phyloP scores from a whole-genome alignment of 2,888 invertebrate genomes.

The Clanis bilineata region DNA sequence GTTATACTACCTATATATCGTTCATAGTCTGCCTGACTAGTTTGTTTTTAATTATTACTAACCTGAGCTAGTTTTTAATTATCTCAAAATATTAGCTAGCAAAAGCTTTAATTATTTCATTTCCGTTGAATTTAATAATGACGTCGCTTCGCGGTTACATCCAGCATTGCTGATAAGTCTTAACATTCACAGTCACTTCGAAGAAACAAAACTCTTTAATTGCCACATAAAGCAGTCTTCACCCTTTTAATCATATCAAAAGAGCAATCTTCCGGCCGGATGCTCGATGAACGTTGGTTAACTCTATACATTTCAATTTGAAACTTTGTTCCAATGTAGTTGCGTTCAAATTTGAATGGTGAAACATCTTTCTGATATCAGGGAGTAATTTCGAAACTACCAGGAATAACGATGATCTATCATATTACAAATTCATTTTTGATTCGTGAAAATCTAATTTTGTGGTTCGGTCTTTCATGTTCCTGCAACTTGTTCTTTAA shows the following conservation, averaged over 20 bases:
- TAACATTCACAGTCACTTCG: slow-evolving; percentile 45
- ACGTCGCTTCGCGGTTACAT: background rate
- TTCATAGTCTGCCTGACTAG: no score
- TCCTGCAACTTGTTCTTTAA: slow-evolving; percentile 53
- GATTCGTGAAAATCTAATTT: slow-evolving; percentile 76
- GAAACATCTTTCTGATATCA: slow-evolving; percentile 39
- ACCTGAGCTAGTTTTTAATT: no score
- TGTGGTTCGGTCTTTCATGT: slow-evolving; percentile 56
- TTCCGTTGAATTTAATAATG: background rate
- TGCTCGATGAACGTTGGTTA: slow-evolving; percentile 55
- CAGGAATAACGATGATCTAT: slow-evolving; percentile 68
- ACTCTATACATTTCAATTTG: slow-evolving; percentile 18
- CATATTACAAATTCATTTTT: slow-evolving; percentile 76
- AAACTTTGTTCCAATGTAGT: background rate
- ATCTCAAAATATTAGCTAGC: no score
- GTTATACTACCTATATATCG: no score
- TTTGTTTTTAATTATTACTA: no score
- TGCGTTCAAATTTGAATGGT: slow-evolving; percentile 2
- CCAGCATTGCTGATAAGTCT: slow-evolving; percentile 20
- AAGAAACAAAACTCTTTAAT: slow-evolving; percentile 71
- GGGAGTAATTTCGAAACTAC: slow-evolving; percentile 64
- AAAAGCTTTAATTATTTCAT: no score
- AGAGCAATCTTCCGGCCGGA: slow-evolving; percentile 79
- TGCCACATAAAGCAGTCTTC: slow-evolving; percentile 78
- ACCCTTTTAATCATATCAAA: slow-evolving; percentile 81